phyloP scores from a whole-genome alignment of 2,113 vertebrate species.

The Uria lomvia region DNA sequence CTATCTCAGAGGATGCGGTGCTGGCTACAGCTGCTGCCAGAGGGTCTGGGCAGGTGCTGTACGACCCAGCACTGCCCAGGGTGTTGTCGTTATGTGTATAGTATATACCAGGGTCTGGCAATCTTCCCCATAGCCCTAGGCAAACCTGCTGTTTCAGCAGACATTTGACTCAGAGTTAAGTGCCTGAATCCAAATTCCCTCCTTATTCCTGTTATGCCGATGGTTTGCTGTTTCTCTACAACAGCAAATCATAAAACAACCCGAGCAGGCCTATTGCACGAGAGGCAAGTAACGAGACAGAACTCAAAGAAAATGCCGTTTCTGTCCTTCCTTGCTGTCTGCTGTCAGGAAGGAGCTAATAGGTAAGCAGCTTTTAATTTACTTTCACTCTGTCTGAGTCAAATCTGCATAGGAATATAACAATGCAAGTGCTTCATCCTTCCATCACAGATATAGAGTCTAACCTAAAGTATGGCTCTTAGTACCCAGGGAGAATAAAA shows the following conservation, averaged over 20 bases:
- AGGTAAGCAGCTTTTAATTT: constrained; percentile 25
- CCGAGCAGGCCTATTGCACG: not conserved
- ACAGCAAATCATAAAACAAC: not conserved
- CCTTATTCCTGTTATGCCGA: not conserved
- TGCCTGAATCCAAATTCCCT: not conserved
- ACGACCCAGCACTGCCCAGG: not conserved
- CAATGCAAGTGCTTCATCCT: not conserved
- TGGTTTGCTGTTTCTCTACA: not conserved
- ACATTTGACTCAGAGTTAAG: not conserved
- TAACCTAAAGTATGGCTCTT: not conserved
- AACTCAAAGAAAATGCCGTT: not conserved
- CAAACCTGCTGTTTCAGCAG: not conserved
- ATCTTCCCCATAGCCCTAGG: not conserved
- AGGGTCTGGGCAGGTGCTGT: not conserved
- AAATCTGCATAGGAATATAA: not conserved
- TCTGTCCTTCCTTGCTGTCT: not conserved
- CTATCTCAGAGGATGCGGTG: not conserved
- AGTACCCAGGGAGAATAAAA: not conserved
- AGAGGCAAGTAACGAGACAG: not conserved
- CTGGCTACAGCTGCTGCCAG: not conserved
- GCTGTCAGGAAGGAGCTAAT: not conserved
- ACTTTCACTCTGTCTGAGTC: not conserved
- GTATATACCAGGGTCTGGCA: not conserved
- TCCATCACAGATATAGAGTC: not conserved
- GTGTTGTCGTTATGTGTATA: fast-evolving